Evolutionary conservation across 2,113 vertebrate genomes (phyloP), one percentile per base, ranked within the genome.

Genomic region (Sander vitreus): DNA sequence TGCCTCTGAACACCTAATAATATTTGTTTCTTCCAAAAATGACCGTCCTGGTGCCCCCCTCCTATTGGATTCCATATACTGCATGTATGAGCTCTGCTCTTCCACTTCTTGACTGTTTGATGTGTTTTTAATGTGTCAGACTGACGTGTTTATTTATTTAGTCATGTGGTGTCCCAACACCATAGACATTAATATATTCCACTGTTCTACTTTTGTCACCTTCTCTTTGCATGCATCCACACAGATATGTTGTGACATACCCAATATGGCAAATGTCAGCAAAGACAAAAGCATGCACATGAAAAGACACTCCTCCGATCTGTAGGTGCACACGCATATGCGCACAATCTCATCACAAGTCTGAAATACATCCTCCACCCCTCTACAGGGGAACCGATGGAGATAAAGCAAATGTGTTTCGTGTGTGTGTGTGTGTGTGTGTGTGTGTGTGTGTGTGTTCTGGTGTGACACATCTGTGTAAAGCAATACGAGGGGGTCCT

Each of bases 391-490:
- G 82, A 85, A 30, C 90, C 92, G 87, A 85, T 91, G 91, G 85
- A 88, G 87, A 73, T 73, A 36, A 80, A 79, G 73, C 33, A 68
- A 80, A 78, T 73, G 81, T 78, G 79, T 72, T 45, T 2, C 2
- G 5, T 33, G 30, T 43, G 39, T 43, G 39, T 43, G 36, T 39
- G 36, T 48, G 23, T 50, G 45, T 66, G 67, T n/a, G 66, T 57
- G 74, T 71, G 53, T 72, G 51, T 69, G 51, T 69, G 76, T 78
- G 86, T 85, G 75, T 73, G 79, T 77, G 76, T 85, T 84, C 67
- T 81, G 68, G 76, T 83, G 73, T 77, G 91, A 87, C 90, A 89
- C 89, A 91, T 92, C 89, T 93, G 86, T 82, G 91, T 81, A 81
- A 88, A 75, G 60, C 25, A 27, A 84, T 80, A 69, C 30, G 57